These are phyloP conservation scores for Eumerus sabulonum DNA, from an alignment of 2,888 invertebrate genomes.

Conservation along the genomic window DNA sequence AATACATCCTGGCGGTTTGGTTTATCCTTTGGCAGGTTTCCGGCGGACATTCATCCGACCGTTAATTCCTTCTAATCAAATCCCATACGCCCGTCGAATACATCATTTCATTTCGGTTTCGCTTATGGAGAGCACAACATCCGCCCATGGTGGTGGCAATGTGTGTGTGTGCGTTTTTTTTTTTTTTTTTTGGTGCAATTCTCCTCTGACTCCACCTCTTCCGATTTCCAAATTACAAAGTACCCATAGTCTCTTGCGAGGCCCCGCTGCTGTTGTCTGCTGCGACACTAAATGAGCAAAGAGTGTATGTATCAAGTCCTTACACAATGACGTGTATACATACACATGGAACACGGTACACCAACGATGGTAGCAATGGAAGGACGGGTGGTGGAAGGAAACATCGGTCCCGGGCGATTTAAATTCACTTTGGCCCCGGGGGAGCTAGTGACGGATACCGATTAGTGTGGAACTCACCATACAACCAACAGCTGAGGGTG, in stretches of 20 bases:
- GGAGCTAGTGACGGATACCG: too few species aligned
- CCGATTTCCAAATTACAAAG: constrained; percentile 50
- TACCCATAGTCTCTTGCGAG: constrained; percentile 63
- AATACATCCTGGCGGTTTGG: background rate
- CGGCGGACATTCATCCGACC: constrained; percentile 43
- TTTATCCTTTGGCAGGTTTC: constrained; percentile 30
- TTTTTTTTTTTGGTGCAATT: too few species aligned
- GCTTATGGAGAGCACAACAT: too few species aligned
- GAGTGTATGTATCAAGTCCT: too few species aligned
- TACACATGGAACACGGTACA: too few species aligned
- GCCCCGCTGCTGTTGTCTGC: constrained; percentile 48
- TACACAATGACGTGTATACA: too few species aligned
- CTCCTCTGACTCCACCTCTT: constrained; percentile 5
- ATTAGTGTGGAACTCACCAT: too few species aligned
- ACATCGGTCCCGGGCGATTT: background rate
- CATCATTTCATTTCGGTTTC: too few species aligned
- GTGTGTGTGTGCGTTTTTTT: background rate
- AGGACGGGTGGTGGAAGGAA: background rate
- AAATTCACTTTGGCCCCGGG: too few species aligned
- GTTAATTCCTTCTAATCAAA: too few species aligned
- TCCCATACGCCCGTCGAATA: constrained; percentile 15
- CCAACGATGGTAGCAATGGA: background rate
- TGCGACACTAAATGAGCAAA: too few species aligned
- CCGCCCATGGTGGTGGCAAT: background rate
- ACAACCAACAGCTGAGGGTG: too few species aligned